Conservation (phyloP, 1,140 invertebrate genomes). For the Sitophilus oryzae region DNA sequence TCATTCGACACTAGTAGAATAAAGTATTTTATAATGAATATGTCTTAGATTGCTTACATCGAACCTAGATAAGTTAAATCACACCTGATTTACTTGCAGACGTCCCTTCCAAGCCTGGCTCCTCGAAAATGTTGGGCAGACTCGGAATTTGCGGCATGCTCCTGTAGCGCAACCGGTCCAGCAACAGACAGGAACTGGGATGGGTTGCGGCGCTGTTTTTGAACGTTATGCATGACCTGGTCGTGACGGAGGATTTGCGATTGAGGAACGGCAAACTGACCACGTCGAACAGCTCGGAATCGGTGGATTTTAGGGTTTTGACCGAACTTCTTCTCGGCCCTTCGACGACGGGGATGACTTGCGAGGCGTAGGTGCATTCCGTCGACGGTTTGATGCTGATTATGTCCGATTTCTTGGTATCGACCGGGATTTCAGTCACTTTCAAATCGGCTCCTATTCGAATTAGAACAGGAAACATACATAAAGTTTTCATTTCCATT, state of each 20-base stretch:
- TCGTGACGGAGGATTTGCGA: constrained; percentile 2
- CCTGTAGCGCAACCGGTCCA: not conserved
- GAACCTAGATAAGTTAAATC: no score
- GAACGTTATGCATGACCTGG: constrained; percentile 19
- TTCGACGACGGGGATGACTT: constrained; percentile 21
- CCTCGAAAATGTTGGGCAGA: constrained; percentile 19
- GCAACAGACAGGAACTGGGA: not conserved
- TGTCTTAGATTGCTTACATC: no score
- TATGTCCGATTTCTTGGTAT: constrained; percentile 19
- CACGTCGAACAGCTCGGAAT: constrained; percentile 23
- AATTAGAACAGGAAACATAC: no score
- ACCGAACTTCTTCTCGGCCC: constrained; percentile 6
- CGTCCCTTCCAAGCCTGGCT: constrained; percentile 3
- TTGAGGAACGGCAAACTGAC: constrained; percentile 15
- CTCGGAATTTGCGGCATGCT: constrained; percentile 27
- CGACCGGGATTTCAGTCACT: constrained; percentile 12
- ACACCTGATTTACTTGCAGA: constrained; percentile 3
- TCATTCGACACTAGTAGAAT: no score
- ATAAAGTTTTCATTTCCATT: no score
- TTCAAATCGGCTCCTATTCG: constrained; percentile 19
- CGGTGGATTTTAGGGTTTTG: constrained; percentile 16
- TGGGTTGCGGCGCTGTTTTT: not conserved
- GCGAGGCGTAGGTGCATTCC: constrained; percentile 21
- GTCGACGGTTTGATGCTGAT: constrained; percentile 26
- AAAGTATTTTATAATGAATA: no score